Evolutionary conservation across 2,797 vertebrate genomes (phyloP), one percentile per base, ranked within the genome.

Genomic region (Helostoma temminkii): DNA sequence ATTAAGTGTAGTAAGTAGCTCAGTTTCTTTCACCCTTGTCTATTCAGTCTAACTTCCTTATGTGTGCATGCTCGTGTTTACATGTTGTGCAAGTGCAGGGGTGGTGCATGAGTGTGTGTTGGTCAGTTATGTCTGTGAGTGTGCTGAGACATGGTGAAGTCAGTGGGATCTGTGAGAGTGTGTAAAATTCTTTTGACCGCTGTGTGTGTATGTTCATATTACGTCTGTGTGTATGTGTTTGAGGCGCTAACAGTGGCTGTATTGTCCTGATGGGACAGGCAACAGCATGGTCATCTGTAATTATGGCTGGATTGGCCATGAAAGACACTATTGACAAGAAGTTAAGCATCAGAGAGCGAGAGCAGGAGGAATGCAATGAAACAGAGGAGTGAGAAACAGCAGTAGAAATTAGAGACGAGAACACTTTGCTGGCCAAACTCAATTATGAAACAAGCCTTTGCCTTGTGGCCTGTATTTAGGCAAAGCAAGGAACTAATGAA

Each of bases 241-340:
- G 18, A 54, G 62, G 63, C 19, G 15, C 58, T 71, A 74, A 92
- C 92, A 93, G 84, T 86, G 66, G 74, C 75, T 60, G 76, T 63
- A 91, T 93, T 93, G 91, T 93, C 72, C 71, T 61, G 71, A 67
- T 57, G 57, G 68, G 82, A 84, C 76, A 37, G 77, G 75, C 88
- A 82, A 69, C 79, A 82, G 81, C 84, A 64, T 79, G 82, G 82
- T 93, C 88, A 91, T 88, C 82, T 78, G 86, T 92, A 90, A 89
- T 90, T 81, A 85, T 71, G 87, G 74, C 84, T 58, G 76, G 83
- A 63, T 82, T 64, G 65, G 60, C 88, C 80, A 88, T 91, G 81
- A 93, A 93, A 92, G 90, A 68, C 77, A 56, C 89, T 79, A 90
- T 91, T 93, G 90, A 92, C 71, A 18, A 83, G 74, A 62, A 81